Percentiles rank a stretch among this genome's conserved stretches.
Conservation (phyloP, 2,113 vertebrate species). For the Mormyrus iriodes region DNA sequence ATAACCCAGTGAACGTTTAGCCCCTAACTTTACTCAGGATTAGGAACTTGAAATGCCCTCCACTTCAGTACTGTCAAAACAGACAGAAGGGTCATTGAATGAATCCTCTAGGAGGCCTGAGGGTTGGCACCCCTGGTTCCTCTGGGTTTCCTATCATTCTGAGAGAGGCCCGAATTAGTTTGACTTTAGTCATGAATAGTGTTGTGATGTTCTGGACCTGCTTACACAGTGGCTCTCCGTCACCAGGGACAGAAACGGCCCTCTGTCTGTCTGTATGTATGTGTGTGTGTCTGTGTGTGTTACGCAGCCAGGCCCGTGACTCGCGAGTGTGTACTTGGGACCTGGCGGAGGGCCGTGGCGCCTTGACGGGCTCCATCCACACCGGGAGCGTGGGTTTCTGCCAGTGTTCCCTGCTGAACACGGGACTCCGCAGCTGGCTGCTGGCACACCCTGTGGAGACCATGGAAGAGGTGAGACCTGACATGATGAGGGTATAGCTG, state of each 20-base stretch:
- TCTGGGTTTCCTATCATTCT: background rate
- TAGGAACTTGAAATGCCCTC: background rate
- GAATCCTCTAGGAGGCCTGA: background rate
- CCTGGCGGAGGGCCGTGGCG: slow-evolving; percentile 69
- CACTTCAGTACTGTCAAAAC: background rate
- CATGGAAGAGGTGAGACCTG: slow-evolving; percentile 72
- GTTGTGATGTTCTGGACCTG: background rate
- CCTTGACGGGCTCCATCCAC: slow-evolving; percentile 60
- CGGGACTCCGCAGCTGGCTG: slow-evolving; percentile 49
- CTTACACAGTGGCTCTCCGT: background rate
- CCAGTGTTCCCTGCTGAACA: slow-evolving; percentile 66
- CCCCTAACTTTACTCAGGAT: background rate
- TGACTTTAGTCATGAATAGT: background rate
- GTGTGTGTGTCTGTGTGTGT: background rate
- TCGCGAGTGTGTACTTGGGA: slow-evolving; percentile 79
- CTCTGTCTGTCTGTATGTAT: background rate
- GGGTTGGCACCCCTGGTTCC: background rate
- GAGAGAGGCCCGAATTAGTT: background rate
- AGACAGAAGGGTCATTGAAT: background rate
- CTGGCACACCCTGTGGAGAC: slow-evolving; percentile 71
- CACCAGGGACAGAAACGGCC: background rate
- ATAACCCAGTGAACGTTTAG: background rate
- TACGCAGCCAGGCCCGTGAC: slow-evolving; percentile 82
- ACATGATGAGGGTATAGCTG: background rate
- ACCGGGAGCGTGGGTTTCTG: slow-evolving; percentile 82